phyloP scores from a whole-genome alignment of 2,113 vertebrate species.

The Octodon degus region DNA sequence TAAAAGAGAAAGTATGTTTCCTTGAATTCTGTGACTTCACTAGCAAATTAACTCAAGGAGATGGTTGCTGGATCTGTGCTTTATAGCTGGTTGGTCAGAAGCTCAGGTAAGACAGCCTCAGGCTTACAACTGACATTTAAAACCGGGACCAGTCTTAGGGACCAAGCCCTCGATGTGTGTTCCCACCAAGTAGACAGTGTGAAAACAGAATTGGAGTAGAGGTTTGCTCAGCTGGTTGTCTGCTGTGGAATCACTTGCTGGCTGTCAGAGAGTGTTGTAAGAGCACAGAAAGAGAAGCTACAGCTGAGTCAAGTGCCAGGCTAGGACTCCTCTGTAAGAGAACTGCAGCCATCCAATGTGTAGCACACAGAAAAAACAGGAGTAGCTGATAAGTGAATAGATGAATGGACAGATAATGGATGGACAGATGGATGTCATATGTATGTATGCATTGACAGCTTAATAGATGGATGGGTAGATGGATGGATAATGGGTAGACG shows the following conservation, averaged over 20 bases:
- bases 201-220: neutral
- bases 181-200: neutral
- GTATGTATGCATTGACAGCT: neutral
- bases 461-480: no score
- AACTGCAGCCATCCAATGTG: fast-evolving
- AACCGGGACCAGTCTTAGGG: neutral
- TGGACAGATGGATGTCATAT: neutral
- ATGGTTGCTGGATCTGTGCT: neutral
- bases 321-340: fast-evolving
- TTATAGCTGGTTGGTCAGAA: neutral
- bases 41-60: neutral
- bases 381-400: neutral
- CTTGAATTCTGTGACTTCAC: neutral
- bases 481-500: neutral
- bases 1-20: neutral
- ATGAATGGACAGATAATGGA: neutral
- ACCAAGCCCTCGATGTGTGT: neutral
- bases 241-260: neutral
- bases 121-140: neutral
- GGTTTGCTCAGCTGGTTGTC: neutral
- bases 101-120: neutral
- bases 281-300: neutral
- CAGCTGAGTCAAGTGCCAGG: neutral
- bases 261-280: neutral
- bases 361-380: fast-evolving